phyloP scores from a whole-genome alignment of 2,113 vertebrate species.

The Laticauda colubrina region DNA sequence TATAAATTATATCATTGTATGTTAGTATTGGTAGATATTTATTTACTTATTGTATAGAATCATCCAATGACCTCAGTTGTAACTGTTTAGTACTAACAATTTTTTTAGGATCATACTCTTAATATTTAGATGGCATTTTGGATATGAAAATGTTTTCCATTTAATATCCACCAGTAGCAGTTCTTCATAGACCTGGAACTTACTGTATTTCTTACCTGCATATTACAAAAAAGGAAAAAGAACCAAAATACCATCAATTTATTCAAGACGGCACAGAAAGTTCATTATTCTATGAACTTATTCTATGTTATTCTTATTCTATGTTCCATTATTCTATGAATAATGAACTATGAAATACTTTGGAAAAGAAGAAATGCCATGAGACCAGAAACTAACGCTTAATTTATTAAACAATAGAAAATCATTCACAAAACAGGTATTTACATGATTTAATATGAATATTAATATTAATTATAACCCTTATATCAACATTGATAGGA shows the following conservation, averaged over 20 bases:
- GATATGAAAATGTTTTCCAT: not conserved
- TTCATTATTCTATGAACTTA: not conserved
- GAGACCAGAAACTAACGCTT: constrained; percentile 39
- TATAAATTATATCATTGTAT: not conserved
- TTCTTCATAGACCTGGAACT: not conserved
- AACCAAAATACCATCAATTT: not conserved
- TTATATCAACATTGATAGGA: constrained; percentile 45
- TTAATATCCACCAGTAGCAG: not conserved
- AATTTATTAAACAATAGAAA: constrained; percentile 59
- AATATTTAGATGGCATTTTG: not conserved
- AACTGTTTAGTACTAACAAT: not conserved
- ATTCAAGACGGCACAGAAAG: not conserved
- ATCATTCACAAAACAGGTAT: constrained; percentile 53
- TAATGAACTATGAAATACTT: not conserved
- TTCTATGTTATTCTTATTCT: too few relatives aligned
- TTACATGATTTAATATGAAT: constrained; percentile 57
- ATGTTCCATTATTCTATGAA: too few relatives aligned
- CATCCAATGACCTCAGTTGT: not conserved
- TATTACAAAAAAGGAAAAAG: not conserved
- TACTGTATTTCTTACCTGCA: not conserved
- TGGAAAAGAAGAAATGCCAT: constrained; percentile 59
- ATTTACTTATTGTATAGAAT: not conserved
- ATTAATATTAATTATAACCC: constrained; percentile 34
- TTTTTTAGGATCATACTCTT: not conserved
- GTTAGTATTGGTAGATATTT: not conserved